phyloP scores from a whole-genome alignment of 2,797 vertebrate species.

The Botia kubotai region DNA sequence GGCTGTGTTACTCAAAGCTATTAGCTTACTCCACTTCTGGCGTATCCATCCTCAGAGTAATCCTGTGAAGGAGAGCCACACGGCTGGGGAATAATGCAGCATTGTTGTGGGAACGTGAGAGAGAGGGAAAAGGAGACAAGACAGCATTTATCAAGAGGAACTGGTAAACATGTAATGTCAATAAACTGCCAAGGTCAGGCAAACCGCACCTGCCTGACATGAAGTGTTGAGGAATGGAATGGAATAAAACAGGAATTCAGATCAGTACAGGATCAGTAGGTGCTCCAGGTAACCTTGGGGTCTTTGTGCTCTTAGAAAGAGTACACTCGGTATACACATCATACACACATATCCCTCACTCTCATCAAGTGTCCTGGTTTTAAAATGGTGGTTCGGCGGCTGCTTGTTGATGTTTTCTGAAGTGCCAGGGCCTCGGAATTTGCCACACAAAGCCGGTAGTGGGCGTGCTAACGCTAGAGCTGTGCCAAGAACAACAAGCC shows the following conservation, averaged over 20 bases:
- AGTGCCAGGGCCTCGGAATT: constrained; percentile 71
- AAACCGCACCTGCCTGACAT: constrained; percentile 64
- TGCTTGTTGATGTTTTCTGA: constrained; percentile 72
- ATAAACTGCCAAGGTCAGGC: constrained; percentile 68
- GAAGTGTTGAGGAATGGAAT: constrained; percentile 57
- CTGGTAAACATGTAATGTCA: constrained; percentile 68
- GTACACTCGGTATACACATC: constrained; percentile 62
- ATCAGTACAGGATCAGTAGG: constrained; percentile 76
- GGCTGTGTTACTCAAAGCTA: constrained; percentile 58
- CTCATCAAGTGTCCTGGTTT: constrained; percentile 30
- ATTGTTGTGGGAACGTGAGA: constrained; percentile 63
- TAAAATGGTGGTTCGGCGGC: constrained; percentile 67
- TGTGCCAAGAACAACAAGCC: constrained; percentile 79
- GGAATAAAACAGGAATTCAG: constrained; percentile 67
- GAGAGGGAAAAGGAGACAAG: constrained; percentile 60
- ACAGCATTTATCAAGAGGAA: constrained; percentile 63
- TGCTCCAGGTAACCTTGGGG: constrained; percentile 72
- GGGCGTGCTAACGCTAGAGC: constrained; percentile 68
- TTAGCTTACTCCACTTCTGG: constrained; percentile 60
- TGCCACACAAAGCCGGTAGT: constrained; percentile 74
- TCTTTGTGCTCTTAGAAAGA: constrained; percentile 69
- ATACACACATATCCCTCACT: background rate
- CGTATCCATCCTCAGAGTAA: constrained; percentile 62
- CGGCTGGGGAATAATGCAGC: constrained; percentile 61
- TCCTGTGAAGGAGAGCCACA: constrained; percentile 55